A percentile compares a stretch with the other conserved stretches of the same genome.
These are phyloP conservation scores for Vanacampus margaritifer DNA, from an alignment of 2,113 vertebrate genomes.

Conservation along the genomic window DNA sequence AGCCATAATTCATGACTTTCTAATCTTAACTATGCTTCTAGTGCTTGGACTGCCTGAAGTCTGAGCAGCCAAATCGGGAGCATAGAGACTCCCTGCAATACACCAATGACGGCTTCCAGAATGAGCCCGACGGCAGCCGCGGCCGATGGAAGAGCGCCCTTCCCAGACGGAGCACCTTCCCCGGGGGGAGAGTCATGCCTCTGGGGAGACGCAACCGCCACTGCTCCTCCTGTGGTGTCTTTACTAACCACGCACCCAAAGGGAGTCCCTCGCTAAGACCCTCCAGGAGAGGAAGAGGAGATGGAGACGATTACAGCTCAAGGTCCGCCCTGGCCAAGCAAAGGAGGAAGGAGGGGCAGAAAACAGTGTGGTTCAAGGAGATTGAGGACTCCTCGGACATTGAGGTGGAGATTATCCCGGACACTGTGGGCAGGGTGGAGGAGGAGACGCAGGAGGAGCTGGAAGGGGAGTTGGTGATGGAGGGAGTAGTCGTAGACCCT, in stretches of 20 bases:
- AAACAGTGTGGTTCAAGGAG: constrained; percentile 81
- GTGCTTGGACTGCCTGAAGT: constrained; percentile 69
- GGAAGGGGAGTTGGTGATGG: constrained; percentile 47
- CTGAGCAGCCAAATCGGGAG: constrained; percentile 26
- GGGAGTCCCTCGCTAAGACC: constrained; percentile 43
- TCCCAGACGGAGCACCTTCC: constrained; percentile 51
- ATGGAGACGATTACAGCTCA: constrained; percentile 43
- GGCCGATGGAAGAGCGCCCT: constrained; percentile 42
- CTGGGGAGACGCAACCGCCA: constrained; percentile 58
- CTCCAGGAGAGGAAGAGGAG: constrained; percentile 27
- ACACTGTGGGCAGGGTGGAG: constrained; percentile 64
- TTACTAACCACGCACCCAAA: constrained; percentile 56
- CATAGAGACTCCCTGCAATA: constrained; percentile 70
- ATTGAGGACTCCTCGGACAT: constrained; percentile 74
- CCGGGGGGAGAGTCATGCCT: constrained; percentile 52
- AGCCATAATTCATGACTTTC: constrained; percentile 12
- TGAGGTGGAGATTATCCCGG: constrained; percentile 79
- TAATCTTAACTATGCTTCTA: constrained; percentile 28
- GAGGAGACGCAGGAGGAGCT: constrained; percentile 60
- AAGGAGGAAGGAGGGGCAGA: constrained; percentile 72
- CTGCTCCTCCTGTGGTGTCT: constrained; percentile 63
- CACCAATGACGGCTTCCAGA: constrained; percentile 70
- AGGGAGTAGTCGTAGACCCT: constrained; percentile 53
- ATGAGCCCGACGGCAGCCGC: constrained; percentile 55
- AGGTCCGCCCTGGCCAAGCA: constrained; percentile 69